Conservation (phyloP, 2,888 invertebrate species). For the Axea sp. region DNA sequence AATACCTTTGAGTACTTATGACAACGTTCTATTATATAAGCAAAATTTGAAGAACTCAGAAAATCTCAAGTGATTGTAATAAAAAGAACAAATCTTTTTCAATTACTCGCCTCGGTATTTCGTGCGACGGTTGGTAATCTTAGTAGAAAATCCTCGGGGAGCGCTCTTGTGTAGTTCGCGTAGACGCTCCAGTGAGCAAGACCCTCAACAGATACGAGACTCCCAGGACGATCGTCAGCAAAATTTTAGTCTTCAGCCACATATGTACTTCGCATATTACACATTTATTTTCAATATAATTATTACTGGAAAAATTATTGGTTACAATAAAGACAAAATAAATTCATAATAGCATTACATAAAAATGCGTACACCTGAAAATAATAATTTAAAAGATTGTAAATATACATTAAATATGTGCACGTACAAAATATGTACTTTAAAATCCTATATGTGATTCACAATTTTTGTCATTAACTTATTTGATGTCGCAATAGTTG, state of each 20-base stretch:
- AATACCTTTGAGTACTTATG: too few species aligned
- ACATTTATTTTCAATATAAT: constrained; percentile 21
- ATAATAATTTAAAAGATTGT: too few species aligned
- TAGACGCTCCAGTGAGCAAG: constrained; percentile 74
- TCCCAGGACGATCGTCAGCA: constrained; percentile 77
- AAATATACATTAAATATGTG: too few species aligned
- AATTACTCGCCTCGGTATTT: constrained; percentile 70
- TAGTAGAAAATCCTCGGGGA: constrained; percentile 74
- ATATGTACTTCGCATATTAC: constrained; percentile 65
- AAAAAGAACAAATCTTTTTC: constrained; percentile 72
- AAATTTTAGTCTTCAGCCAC: constrained; percentile 75
- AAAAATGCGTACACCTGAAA: too few species aligned
- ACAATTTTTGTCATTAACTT: too few species aligned
- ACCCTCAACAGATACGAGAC: constrained; percentile 72
- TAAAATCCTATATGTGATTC: too few species aligned
- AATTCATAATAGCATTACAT: too few species aligned
- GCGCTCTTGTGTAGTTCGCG: constrained; percentile 67
- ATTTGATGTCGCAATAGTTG: constrained; percentile 45
- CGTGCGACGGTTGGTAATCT: constrained; percentile 71
- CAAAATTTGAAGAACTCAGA: constrained; percentile 23
- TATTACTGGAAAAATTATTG: constrained; percentile 7
- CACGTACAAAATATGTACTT: too few species aligned
- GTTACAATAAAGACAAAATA: too few species aligned
- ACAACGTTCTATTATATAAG: constrained; percentile 37
- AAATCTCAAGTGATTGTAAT: constrained; percentile 51